Evolutionary conservation across 1,140 invertebrate species (phyloP).

Genomic region (Spodoptera frugiperda): DNA sequence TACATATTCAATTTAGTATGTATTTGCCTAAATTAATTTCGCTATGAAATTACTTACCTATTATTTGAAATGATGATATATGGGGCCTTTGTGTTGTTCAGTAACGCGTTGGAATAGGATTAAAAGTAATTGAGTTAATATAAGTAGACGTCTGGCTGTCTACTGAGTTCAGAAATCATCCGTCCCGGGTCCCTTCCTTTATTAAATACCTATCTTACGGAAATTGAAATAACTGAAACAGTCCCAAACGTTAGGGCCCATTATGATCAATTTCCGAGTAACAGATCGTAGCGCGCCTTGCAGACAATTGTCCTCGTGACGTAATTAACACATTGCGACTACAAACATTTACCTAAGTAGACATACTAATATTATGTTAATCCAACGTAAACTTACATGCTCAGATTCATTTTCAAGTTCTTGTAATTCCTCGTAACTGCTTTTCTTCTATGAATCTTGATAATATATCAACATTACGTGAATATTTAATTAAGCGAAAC

Average conservation of each 20-base stretch:
- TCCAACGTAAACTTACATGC: background rate
- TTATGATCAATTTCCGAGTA: constrained; percentile 54
- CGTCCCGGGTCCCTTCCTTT: constrained; percentile 50
- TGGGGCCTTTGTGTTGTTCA: too few species aligned
- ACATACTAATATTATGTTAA: background rate
- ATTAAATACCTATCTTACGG: constrained; percentile 55
- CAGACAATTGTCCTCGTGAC: background rate
- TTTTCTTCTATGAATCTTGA: too few species aligned
- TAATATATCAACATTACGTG: too few species aligned
- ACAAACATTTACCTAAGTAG: background rate
- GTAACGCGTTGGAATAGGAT: too few species aligned
- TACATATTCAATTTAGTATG: too few species aligned
- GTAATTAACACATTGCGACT: constrained; percentile 6
- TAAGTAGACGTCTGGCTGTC: constrained; percentile 7
- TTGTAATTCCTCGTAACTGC: too few species aligned
- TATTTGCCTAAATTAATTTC: too few species aligned
- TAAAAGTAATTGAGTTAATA: constrained; percentile 46
- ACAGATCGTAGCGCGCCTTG: constrained; percentile 27
- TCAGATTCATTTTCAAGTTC: too few species aligned
- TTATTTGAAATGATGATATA: too few species aligned
- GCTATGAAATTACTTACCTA: too few species aligned
- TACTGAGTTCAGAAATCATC: constrained; percentile 50
- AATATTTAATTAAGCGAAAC: too few species aligned
- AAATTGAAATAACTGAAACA: constrained; percentile 62
- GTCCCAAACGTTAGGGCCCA: constrained; percentile 39